These are phyloP conservation scores for Doryteuthis pealeii DNA, from an alignment of 1,140 invertebrate species.

Conservation along the genomic window DNA sequence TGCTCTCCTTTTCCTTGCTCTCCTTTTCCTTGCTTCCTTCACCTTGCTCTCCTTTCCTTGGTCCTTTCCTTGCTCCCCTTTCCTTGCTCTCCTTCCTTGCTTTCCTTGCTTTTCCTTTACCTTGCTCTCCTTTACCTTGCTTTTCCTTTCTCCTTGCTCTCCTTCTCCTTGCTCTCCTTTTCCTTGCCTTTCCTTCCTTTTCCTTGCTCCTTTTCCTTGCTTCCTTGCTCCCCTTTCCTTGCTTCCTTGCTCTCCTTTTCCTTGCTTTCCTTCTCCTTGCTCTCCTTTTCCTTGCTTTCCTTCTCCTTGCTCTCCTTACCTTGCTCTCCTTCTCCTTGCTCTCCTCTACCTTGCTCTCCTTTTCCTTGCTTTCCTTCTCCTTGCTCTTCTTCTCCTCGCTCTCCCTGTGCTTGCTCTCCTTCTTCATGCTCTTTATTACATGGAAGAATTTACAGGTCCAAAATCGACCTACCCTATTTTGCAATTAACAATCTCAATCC, in stretches of 20 bases:
- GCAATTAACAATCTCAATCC: too few relatives aligned
- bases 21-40: neutral
- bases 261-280: neutral
- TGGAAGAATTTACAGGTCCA: too few relatives aligned
- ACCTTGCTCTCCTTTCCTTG: neutral
- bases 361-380: conserved; percentile 13
- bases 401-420: conserved; percentile 6
- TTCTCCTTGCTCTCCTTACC: conserved; percentile 17
- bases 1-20: neutral
- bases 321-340: neutral
- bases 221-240: neutral
- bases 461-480: too few relatives aligned
- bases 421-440: conserved; percentile 1
- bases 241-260: too few relatives aligned
- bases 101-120: too few relatives aligned
- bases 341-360: neutral
- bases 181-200: too few relatives aligned
- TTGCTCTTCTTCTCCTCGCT: conserved; percentile 12
- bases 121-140: too few relatives aligned
- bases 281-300: too few relatives aligned
- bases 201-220: conserved; percentile 6
- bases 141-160: too few relatives aligned
- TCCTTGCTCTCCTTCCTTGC: too few relatives aligned
- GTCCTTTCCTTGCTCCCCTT: too few relatives aligned
- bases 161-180: too few relatives aligned